Base-by-base conservation (phyloP, 2,113 vertebrate species). In the Fulica atra region DNA sequence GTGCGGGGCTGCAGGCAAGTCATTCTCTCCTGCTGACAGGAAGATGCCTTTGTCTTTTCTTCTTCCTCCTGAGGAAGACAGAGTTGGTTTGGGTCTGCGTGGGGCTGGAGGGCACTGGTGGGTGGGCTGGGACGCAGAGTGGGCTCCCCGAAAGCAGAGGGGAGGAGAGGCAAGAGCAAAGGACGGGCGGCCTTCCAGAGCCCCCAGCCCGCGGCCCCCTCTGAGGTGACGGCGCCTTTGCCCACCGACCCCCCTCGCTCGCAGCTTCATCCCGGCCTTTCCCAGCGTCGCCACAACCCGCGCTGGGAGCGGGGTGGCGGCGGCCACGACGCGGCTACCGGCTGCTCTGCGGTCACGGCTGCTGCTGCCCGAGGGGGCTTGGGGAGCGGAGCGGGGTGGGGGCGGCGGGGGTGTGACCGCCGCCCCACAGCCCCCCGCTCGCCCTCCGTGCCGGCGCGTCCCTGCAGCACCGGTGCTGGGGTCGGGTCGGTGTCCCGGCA, bases 291-390 rank as follows among this genome's bases (percentile, higher is more conserved):
- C 94, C 92, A 98, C 97, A 98, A 98, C 98, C 98, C 98, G 98
- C 98, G 98, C 98, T 98, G 96, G 96, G 98, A 98, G 98, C 98
- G 97, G 98, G 98, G 98, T 98, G 98, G 97, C 98, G 98, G 98
- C 98, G 95, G 98, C 97, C 98, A 98, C 97, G 97, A 97, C 97
- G 97, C 98, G 98, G 98, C 97, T 98, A 98, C 98, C 98, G 98
- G 98, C 98, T 98, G 98, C 98, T 98, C 98, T 98, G 98, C 97
- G 96, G 98, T 98, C 98, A 98, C 98, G 95, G 95, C 88, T 20
- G 48, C 48, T 5, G 48, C 44, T 44, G 16, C 44, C 44, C 17
- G 44, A 44, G 44, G 44, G 44, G 18, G 44, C 44, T 17, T 17
- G 16, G 44, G 44, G 17, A 44, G 44, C 16, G 44, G 44, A 44